Percentiles rank a stretch among this genome's conserved stretches.
phyloP scores from a whole-genome alignment of 2,888 invertebrate genomes.

The Pristionchus arcanus region DNA sequence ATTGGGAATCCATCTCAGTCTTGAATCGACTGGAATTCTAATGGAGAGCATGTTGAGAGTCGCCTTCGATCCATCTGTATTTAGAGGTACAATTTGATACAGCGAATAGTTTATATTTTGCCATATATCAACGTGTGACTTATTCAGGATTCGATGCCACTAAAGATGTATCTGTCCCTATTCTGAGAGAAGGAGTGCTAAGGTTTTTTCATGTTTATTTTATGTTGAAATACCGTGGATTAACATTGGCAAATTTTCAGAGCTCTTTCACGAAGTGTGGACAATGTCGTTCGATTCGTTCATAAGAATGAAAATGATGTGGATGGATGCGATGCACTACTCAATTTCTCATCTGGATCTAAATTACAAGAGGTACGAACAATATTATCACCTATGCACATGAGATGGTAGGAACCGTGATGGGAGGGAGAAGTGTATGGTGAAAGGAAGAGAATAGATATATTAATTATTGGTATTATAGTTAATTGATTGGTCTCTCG shows the following conservation, averaged over 20 bases:
- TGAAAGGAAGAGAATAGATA: neutral
- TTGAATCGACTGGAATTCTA: constrained; percentile 13
- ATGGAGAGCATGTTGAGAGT: constrained; percentile 46
- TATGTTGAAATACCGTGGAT: neutral
- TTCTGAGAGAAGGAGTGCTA: constrained; percentile 38
- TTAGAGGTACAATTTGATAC: constrained; percentile 24
- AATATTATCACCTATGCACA: no score
- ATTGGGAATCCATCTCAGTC: neutral
- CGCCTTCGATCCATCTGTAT: constrained; percentile 40
- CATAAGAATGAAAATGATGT: neutral
- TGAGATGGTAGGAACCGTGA: neutral
- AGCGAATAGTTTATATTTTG: neutral
- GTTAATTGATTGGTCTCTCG: constrained; percentile 49
- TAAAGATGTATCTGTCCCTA: neutral
- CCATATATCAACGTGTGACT: neutral
- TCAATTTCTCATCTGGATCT: neutral
- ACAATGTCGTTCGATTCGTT: constrained; percentile 8
- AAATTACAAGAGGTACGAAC: constrained; percentile 39
- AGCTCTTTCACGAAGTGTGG: constrained; percentile 32
- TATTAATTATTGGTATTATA: neutral
- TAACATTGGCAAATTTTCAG: neutral
- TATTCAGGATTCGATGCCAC: constrained; percentile 34
- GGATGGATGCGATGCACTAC: neutral
- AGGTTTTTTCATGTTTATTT: neutral
- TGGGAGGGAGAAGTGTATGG: neutral